Evolutionary conservation across 2,888 invertebrate genomes (phyloP), one percentile per base, ranked within the genome.

Genomic region (Chorisops tibialis): DNA sequence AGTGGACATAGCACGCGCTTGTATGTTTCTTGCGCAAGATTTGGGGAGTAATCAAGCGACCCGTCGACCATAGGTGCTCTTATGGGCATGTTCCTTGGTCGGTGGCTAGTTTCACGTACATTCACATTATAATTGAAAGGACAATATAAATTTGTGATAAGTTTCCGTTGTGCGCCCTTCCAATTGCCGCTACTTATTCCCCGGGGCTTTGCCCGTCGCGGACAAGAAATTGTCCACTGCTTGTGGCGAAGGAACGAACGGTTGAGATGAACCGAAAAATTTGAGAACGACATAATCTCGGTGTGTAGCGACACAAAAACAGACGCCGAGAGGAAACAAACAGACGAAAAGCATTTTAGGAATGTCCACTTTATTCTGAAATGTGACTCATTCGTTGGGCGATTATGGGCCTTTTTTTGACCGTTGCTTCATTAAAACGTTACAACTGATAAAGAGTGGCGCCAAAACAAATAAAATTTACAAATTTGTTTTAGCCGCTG

Each of bases 371-470:
- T 59, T 35, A 45, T 47, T 47, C 39, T 22, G 16, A 59, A 59
- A 49, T 50, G 59, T 59, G 59, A 59, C 49, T 59, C 59, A 59
- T 59, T 18, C 49, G 11, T 30, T 45, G 56, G 45, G 21, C 56
- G 45, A 56, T 56, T 45, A 43, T 45, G 43, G 45, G 43, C 45
- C 56, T 56, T 45, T 56, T 51, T 43, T 30, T 16, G 54, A 41
- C 24, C 56, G 30, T 38, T 21, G 47, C 47, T 59, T 59, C 66
- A 68, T 67, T 67, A 67, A 68, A 68, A 68, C 66, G 64, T 68
- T 68, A 49, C 66, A 68, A 66, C 67, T 68, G 68, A 71, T 71
- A 71, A 69, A 67, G 65, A 63, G 64, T 69, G 69, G 69, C 69
- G 69, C 69, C 69, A 69, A 67, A 68, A 67, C 67, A 66, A 59